Evolutionary conservation across 2,113 vertebrate genomes (phyloP), one percentile per base, ranked within the genome.

Genomic region (Dendropsophus ebraccatus): DNA sequence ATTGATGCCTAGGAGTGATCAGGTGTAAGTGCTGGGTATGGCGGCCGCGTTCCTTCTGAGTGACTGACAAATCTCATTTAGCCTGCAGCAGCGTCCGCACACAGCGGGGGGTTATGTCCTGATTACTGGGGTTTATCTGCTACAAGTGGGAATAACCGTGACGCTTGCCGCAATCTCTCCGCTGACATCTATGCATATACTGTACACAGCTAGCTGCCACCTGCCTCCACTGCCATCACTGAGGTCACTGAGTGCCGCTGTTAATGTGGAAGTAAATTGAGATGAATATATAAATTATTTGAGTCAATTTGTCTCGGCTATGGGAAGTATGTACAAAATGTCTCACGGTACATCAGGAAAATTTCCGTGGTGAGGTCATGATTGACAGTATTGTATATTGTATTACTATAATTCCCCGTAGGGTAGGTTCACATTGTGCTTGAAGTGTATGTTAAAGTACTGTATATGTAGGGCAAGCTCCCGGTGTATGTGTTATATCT

Each of bases 21-120:
- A 5, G 35, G 54, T 41, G 54, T 45, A 5, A 10, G 32, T 32
- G 23, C 4, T 60, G 25, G 35, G 76, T 41, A 11, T 60, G 11
- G 9, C 2, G 56, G 77, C 32, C 17, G 52, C 50, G 1, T 35
- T 78, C 52, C 54, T 58, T 35, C 76, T 62, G 54, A 77, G 75
- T 32, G 75, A 77, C 32, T 54, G 75, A 62, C 54, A 80, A 80
- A 80, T 41, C 77, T 72, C 49, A 70, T 82, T 82, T 82, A 67
- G 72, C 50, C 81, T 30, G 45, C 52, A 16, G 32, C n/a, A 21
- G 21, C 1, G 30, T 58, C 21, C 50, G 41, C 32, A n/a, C 82
- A 45, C 82, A 45, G 82, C 82, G 56, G 70, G 82, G n/a, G 28
- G 41, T 45, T 41, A 37, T 73, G 69, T 83, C 69, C 13, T 58